Evolutionary conservation across 1,140 invertebrate genomes (phyloP).

Genomic region (Magallana gigas): DNA sequence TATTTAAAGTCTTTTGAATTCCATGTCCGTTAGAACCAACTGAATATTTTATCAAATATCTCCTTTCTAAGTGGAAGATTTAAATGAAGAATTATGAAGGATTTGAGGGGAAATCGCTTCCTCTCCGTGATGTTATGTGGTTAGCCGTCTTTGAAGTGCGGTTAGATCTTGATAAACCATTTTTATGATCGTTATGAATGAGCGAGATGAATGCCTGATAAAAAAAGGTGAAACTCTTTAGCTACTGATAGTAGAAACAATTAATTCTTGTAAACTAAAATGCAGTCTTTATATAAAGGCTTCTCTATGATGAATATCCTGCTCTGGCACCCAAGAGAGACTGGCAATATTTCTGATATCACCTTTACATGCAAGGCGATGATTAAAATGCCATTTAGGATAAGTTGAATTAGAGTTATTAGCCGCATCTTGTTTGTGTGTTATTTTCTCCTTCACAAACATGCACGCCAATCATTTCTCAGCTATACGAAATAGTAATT

Average conservation of each 20-base stretch:
- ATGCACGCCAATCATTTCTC: not conserved
- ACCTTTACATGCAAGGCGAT: not conserved
- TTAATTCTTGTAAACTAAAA: constrained; percentile 7
- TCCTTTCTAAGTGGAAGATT: not conserved
- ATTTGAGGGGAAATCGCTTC: not conserved
- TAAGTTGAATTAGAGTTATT: not conserved
- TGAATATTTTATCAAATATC: constrained; percentile 28
- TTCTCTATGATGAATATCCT: not conserved
- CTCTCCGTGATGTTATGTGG: constrained; percentile 12
- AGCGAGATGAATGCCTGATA: constrained; percentile 25
- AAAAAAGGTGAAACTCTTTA: constrained; percentile 37
- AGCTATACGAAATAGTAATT: not conserved
- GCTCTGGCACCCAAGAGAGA: not conserved
- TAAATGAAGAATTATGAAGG: constrained; percentile 30
- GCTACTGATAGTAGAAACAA: constrained; percentile 24
- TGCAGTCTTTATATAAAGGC: not conserved
- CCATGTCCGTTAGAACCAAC: not conserved
- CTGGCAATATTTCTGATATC: constrained; percentile 14
- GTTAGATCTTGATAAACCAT: constrained; percentile 31
- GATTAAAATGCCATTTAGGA: constrained; percentile 25
- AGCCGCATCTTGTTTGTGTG: not conserved
- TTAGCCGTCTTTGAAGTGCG: constrained; percentile 13
- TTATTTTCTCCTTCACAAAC: not conserved
- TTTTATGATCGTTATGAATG: constrained; percentile 3
- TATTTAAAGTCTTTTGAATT: constrained; percentile 28